Percentiles rank a stretch among this genome's conserved stretches.
Evolutionary conservation across 2,888 invertebrate genomes (phyloP).

Genomic region (Cryptus viduatorius): DNA sequence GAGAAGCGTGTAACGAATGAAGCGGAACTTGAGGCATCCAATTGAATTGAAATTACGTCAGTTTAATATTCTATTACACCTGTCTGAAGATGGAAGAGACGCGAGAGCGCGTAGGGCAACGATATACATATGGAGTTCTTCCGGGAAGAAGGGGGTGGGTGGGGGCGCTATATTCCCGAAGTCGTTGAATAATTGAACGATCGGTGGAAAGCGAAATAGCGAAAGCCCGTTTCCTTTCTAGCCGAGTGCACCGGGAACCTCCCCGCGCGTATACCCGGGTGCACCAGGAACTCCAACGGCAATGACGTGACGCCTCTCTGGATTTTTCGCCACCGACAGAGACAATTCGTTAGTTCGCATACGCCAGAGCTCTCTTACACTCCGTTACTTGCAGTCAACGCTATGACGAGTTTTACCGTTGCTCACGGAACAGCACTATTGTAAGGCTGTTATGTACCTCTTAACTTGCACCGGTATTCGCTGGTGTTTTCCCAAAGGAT

Average conservation of each 20-base stretch:
- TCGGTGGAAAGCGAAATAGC: slow-evolving; percentile 76
- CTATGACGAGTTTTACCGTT: slow-evolving; percentile 34
- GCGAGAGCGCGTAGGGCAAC: background rate
- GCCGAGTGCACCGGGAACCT: slow-evolving; percentile 63
- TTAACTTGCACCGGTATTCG: slow-evolving; percentile 35
- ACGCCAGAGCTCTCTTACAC: background rate
- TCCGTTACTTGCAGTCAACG: slow-evolving; percentile 29
- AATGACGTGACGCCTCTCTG: slow-evolving; percentile 16
- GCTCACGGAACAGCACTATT: slow-evolving; percentile 14
- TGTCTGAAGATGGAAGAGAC: slow-evolving; percentile 54
- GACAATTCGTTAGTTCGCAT: slow-evolving; percentile 35
- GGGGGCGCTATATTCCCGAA: slow-evolving; percentile 47
- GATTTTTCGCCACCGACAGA: slow-evolving; percentile 49
- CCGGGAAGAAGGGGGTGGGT: background rate
- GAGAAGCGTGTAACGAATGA: background rate
- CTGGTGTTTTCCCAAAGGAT: slow-evolving; percentile 17
- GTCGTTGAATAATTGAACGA: slow-evolving; percentile 77
- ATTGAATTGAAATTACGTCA: slow-evolving; percentile 71
- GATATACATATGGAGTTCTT: slow-evolving; percentile 36
- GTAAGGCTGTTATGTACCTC: slow-evolving; percentile 28
- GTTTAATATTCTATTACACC: slow-evolving; percentile 76
- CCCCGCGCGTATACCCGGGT: slow-evolving; percentile 25
- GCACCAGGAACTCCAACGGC: slow-evolving; percentile 26
- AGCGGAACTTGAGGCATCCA: slow-evolving; percentile 30
- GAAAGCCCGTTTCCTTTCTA: slow-evolving; percentile 76